Conservation (phyloP, 2,888 invertebrate species). For the Hymenopus coronatus region DNA sequence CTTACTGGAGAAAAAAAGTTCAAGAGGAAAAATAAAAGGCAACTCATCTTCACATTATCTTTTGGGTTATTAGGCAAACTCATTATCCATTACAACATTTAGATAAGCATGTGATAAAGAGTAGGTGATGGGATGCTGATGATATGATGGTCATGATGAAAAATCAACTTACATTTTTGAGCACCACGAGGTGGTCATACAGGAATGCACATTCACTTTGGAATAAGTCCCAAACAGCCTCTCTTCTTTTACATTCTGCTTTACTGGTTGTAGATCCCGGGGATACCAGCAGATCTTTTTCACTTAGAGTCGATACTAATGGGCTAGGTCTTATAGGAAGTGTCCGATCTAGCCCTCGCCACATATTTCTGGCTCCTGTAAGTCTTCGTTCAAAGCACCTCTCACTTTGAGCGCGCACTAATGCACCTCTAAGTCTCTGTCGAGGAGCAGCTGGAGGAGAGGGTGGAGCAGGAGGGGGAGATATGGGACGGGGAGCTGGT, state of each 20-base stretch:
- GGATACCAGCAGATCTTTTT: constrained; percentile 37
- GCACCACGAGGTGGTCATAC: constrained; percentile 59
- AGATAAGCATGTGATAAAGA: no score
- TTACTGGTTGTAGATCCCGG: constrained; percentile 36
- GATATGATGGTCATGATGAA: no score
- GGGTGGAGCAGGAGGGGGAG: constrained; percentile 11
- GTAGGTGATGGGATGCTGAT: no score
- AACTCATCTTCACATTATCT: no score
- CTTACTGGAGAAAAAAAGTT: no score
- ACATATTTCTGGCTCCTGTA: constrained; percentile 30
- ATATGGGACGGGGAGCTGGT: constrained; percentile 3
- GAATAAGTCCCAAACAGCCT: constrained; percentile 62
- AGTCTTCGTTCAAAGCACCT: constrained; percentile 40
- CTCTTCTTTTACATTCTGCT: constrained; percentile 48
- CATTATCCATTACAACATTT: no score
- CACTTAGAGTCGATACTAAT: constrained; percentile 35
- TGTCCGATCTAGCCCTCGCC: constrained; percentile 33
- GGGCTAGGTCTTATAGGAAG: constrained; percentile 35
- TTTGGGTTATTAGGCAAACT: no score
- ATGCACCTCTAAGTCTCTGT: constrained; percentile 33
- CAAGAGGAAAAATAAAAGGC: no score
- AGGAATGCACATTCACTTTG: constrained; percentile 60
- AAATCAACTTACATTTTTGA: constrained; percentile 53
- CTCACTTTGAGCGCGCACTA: constrained; percentile 44
- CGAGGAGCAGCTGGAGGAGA: constrained; percentile 23